Evolutionary conservation across 2,797 vertebrate genomes (phyloP).

Genomic region (Fratercula arctica): DNA sequence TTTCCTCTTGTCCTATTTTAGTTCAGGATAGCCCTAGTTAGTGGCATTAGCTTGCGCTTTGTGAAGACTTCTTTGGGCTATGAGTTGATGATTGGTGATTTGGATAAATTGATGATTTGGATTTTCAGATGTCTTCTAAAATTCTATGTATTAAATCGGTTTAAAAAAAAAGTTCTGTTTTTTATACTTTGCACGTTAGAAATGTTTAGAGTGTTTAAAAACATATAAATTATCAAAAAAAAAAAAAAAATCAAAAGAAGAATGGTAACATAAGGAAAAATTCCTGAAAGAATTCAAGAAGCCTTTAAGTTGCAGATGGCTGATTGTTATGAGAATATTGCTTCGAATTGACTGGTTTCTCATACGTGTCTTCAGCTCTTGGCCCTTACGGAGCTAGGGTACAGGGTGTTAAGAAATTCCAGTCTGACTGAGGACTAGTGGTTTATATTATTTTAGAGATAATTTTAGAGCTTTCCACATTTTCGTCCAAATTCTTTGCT

Average conservation of each 20-base stretch:
- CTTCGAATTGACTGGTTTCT: background rate
- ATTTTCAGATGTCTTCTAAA: background rate
- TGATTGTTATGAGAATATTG: background rate
- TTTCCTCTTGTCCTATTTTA: background rate
- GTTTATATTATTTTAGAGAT: background rate
- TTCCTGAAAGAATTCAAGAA: rapidly evolving
- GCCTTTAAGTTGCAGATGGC: background rate
- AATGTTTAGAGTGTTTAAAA: background rate
- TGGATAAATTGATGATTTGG: background rate
- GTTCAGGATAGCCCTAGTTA: background rate
- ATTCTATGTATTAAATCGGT: background rate
- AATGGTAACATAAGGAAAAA: background rate
- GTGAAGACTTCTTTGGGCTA: background rate
- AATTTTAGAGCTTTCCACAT: background rate
- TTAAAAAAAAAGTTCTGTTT: background rate
- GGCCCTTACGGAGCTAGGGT: background rate
- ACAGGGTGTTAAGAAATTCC: background rate
- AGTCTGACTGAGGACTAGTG: background rate
- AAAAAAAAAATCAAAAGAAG: background rate
- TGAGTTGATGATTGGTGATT: background rate
- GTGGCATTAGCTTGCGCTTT: background rate
- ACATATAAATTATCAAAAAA: background rate
- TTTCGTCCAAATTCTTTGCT: background rate
- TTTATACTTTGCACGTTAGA: background rate
- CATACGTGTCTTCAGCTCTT: background rate